Base-by-base conservation (phyloP, 2,797 vertebrate genomes). In the Lepidocolaptes lacrymiger region DNA sequence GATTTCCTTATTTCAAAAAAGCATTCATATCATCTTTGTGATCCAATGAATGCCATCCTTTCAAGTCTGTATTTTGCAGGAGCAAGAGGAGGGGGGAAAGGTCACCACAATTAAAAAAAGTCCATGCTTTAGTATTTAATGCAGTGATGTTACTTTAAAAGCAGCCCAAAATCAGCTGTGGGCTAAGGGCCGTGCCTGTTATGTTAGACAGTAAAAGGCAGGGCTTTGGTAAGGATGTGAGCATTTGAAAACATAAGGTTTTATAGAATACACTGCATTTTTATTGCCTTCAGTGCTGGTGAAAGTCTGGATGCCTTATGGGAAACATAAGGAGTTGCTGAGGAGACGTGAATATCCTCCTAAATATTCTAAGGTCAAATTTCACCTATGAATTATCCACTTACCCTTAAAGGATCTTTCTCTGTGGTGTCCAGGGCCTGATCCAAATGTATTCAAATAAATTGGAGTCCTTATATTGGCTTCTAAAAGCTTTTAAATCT, bases 171-270 rank as follows among this genome's bases (percentile, higher is more conserved):
- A 34, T 91, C 55, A 83, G n/a, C 39, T 89, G 41, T 85, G 52
- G n/a, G 28, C 32, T 77, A 55, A 81, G 36, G 49, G 37, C 44
- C 13, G 7, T 51, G 64, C 14, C 67, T 85, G 11, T 74, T 62
- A 87, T 3, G 2, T 39, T 79, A 85, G n/a, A 85, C 36, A 75
- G 58, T 28, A 71, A 89, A 94, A 69, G 18, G 13, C 22, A 59
- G 10, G 3, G 1, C 7, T 86, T 74, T 49, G 27, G 9, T 88
- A 64, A 88, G 73, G n/a, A 76, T 28, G 5, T 32, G 77, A 88
- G 58, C 51, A 24, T 66, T 78, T 81, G 81, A 82, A 91, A 94
- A 87, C 39, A 41, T 64, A 76, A 91, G 69, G 24, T 68, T 95
- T 93, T 89, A 66, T 36, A 76, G 77, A 84, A 92, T 58, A 44